These are phyloP conservation scores for Ceramica pisi DNA, from an alignment of 2,888 invertebrate genomes.

Conservation along the genomic window DNA sequence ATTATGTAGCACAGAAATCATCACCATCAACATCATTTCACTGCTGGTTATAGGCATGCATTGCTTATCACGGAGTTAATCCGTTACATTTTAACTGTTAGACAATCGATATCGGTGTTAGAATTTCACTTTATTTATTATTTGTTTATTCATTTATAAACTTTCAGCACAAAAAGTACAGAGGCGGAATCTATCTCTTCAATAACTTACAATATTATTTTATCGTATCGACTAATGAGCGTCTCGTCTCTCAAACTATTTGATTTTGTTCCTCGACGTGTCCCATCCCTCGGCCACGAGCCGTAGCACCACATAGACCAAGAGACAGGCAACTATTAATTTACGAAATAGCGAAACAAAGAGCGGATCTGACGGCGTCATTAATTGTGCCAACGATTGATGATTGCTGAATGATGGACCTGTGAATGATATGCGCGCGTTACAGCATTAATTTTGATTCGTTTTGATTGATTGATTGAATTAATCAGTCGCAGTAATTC, in stretches of 20 bases:
- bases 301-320: conserved; percentile 67
- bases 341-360: conserved; percentile 66
- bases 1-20: too few species aligned
- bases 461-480: conserved; percentile 63
- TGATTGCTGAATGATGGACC: conserved; percentile 67
- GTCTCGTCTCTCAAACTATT: conserved; percentile 6
- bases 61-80: too few species aligned
- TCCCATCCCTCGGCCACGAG: conserved; percentile 56
- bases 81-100: too few species aligned
- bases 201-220: too few species aligned
- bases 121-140: too few species aligned
- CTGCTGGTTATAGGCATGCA: too few species aligned
- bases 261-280: conserved; percentile 24
- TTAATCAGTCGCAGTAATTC: conserved; percentile 53
- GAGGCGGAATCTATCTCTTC: too few species aligned
- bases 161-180: too few species aligned
- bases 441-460: conserved; percentile 59
- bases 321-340: conserved; percentile 73
- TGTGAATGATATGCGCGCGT: conserved; percentile 60
- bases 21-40: too few species aligned
- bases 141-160: too few species aligned
- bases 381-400: conserved; percentile 71
- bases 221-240: too few species aligned
- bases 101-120: too few species aligned
- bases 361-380: conserved; percentile 69